A percentile compares a stretch with the other conserved stretches of the same genome.
phyloP scores from a whole-genome alignment of 2,888 invertebrate genomes.

The Drosophila ustulata region DNA sequence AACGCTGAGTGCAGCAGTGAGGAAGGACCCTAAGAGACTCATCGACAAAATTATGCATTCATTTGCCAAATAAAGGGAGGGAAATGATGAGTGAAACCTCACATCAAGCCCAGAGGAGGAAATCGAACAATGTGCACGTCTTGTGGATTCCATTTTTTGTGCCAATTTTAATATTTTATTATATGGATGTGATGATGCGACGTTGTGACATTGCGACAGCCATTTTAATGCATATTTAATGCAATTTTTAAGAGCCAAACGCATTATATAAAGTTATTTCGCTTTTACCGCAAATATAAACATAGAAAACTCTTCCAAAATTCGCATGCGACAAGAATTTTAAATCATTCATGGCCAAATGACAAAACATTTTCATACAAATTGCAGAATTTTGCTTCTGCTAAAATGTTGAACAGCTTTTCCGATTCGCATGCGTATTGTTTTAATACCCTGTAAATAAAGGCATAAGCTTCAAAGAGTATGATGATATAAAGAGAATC shows the following conservation, averaged over 20 bases:
- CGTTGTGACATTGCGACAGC: conserved; percentile 28
- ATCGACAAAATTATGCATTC: conserved; percentile 41
- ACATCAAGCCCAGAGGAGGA: conserved; percentile 20
- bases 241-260: conserved; percentile 67
- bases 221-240: conserved; percentile 77
- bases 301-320: conserved; percentile 63
- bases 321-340: conserved; percentile 73
- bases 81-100: conserved; percentile 2
- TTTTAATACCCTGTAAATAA: conserved; percentile 30
- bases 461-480: neutral
- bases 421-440: conserved; percentile 53
- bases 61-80: conserved; percentile 29
- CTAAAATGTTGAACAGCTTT: conserved; percentile 45
- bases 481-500: neutral
- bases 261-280: conserved; percentile 64
- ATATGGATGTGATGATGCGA: conserved; percentile 34
- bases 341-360: conserved; percentile 62
- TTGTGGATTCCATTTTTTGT: conserved; percentile 9
- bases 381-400: conserved; percentile 56
- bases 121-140: conserved; percentile 44
- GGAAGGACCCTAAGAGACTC: conserved; percentile 13
- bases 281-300: conserved; percentile 74
- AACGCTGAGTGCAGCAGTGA: conserved; percentile 18
- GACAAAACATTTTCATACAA: conserved; percentile 71
- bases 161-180: conserved; percentile 68